Conservation (phyloP, 1,140 invertebrate species). For the Temnothorax curvispinosus region DNA sequence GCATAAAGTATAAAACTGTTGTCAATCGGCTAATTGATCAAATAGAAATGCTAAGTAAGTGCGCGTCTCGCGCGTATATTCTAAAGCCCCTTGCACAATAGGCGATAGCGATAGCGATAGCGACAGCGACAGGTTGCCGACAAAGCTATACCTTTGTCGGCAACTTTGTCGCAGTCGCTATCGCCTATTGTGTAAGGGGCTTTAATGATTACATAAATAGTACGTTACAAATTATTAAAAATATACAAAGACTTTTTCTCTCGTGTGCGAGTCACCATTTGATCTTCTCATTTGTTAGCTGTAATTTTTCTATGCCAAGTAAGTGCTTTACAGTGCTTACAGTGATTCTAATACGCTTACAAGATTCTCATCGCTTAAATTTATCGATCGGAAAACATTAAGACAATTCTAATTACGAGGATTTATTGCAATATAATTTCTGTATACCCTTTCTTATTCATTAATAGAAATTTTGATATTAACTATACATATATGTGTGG, state of each 20-base stretch:
- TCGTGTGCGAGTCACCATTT: background rate
- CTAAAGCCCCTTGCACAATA: no score
- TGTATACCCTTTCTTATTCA: background rate
- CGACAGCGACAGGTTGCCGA: no score
- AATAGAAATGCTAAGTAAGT: background rate
- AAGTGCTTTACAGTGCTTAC: background rate
- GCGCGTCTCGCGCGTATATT: background rate
- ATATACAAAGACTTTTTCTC: conserved; percentile 13
- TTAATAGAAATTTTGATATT: conserved; percentile 1
- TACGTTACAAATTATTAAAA: conserved; percentile 50
- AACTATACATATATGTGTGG: background rate
- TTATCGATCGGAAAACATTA: background rate
- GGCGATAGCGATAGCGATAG: no score
- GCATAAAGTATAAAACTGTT: conserved; percentile 24
- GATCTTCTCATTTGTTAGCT: background rate
- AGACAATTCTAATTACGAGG: background rate
- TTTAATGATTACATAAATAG: conserved; percentile 39
- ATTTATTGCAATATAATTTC: background rate
- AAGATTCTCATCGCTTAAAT: background rate
- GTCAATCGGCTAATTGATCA: background rate
- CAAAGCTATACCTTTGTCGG: no score
- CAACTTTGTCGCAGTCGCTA: no score
- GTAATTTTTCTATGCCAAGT: background rate
- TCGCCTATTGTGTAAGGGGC: no score
- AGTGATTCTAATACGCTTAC: background rate